Conservation (phyloP, 2,113 vertebrate species). For the Leucoraja erinaceus region DNA sequence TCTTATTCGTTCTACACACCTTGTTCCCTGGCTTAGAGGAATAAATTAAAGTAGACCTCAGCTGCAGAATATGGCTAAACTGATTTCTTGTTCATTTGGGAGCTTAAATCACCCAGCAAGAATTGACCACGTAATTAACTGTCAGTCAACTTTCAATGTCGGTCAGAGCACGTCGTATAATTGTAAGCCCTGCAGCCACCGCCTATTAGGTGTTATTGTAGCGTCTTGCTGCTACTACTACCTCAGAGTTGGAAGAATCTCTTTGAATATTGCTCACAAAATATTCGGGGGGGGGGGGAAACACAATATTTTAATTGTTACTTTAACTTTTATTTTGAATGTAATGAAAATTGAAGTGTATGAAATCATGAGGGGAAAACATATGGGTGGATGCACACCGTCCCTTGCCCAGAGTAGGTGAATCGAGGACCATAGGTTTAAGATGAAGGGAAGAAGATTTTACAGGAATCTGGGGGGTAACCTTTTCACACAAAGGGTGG, state of each 20-base stretch:
- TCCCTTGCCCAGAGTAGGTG: too few relatives aligned
- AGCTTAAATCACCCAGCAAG: constrained; percentile 72
- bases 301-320: neutral
- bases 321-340: neutral
- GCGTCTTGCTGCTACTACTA: constrained; percentile 48
- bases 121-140: constrained; percentile 73
- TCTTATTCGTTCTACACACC: constrained; percentile 68
- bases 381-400: too few relatives aligned
- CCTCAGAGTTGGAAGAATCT: constrained; percentile 50
- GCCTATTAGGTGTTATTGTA: constrained; percentile 31
- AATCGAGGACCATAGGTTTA: too few relatives aligned
- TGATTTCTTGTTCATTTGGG: constrained; percentile 89
- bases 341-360: neutral
- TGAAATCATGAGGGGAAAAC: too few relatives aligned
- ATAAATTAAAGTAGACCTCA: constrained; percentile 84
- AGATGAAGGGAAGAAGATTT: too few relatives aligned
- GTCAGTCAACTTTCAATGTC: constrained; percentile 61
- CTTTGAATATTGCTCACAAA: constrained; percentile 34
- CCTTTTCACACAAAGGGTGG: too few relatives aligned
- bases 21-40: constrained; percentile 75
- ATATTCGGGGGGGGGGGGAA: neutral
- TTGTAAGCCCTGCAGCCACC: constrained; percentile 57
- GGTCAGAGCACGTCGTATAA: constrained; percentile 52
- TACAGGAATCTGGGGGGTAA: too few relatives aligned
- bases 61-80: constrained; percentile 73